Base-by-base conservation (phyloP, 2,113 vertebrate genomes). In the Myrmecobius fasciatus region DNA sequence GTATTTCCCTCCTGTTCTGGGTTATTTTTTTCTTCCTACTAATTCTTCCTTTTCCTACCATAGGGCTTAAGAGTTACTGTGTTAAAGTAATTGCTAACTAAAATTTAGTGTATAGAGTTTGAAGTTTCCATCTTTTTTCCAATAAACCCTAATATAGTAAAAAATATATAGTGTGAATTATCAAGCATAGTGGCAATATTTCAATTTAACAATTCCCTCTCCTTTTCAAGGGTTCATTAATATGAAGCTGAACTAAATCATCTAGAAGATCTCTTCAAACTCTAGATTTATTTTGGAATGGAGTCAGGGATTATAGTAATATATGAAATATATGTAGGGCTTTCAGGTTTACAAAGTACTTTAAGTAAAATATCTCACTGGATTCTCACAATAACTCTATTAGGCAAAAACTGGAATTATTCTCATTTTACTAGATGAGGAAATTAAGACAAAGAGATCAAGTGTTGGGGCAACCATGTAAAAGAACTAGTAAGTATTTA, bases 251-350 rank as follows among this genome's bases (percentile, higher is more conserved):
- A 28, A 93, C 53, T 93, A n/a, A 75, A 75, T 94, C 43, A 95
- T 53, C 46, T 52, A 89, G 89, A 92, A 93, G 60, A 92, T 89
- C 92, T 95, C 46, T 91, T 95, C 92, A n/a, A 89, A 75, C 36
- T n/a, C 53, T 93, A 91, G 93, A 88, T 95, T 95, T 91, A 97
- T 90, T 97, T 52, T 75, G 91, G 22, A 95, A 75, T 22, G 20
- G 17, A 43, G 36, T 22, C 36, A 43, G 6, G 67, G 5, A 75
- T 22, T 43, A 43, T 75, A n/a, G n/a, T 67, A 67, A 67, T 36
- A n/a, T 17, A 6, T n/a, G 67, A 43, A 36, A 75, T 67, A 36
- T 17, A 36, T 75, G 17, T 22, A 8, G 3, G 36, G 17, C 6
- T 75, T 75, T 36, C 6, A n/a, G 60, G 12, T 67, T 67, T n/a